Evolutionary conservation across 2,888 invertebrate species (phyloP), one percentile per base, ranked within the genome.

Genomic region (Cosmia pyralina): DNA sequence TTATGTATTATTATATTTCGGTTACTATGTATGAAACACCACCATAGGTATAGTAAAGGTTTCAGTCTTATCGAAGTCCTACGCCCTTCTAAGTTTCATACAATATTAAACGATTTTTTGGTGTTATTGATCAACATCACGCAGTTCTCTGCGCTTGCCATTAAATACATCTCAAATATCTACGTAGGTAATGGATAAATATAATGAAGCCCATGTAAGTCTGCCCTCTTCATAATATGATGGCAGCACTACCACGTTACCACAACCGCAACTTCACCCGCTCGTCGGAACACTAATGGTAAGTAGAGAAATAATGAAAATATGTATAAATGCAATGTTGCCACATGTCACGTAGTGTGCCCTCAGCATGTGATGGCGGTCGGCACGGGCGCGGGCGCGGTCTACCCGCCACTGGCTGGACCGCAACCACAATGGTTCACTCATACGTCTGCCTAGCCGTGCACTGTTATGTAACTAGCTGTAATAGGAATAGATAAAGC

Each of bases 371-470:
- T 60, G 58, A 57, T 64, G 76, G 62, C 52, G 72, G 52, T 44
- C 41, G 60, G 59, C 67, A 71, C 62, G 57, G 58, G 59, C 67
- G 73, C 62, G 53, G 41, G 74, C 68, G 71, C 66, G 70, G 53
- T 69, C 10, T 46, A 58, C 64, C 73, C 59, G 52, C 71, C 69
- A 66, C 73, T 75, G 83, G 75, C 64, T 71, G 48, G 58, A 73
- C 79, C 86, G 77, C 77, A 83, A 86, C 88, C 88, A 53, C 86
- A 86, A 70, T 58, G 65, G 79, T 82, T 86, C 86, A 85, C 78
- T 85, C 84, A 85, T 71, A 81, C 74, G 77, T 82, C 85, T 69
- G 69, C 71, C 69, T 59, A 46, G 57, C 75, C 67, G 10, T 28
- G 60, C 53, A 58, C 58, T 68, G 74, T 72, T 74, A 63, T 66